Conservation (phyloP, 2,797 vertebrate genomes). For the Pteropus rufus region DNA sequence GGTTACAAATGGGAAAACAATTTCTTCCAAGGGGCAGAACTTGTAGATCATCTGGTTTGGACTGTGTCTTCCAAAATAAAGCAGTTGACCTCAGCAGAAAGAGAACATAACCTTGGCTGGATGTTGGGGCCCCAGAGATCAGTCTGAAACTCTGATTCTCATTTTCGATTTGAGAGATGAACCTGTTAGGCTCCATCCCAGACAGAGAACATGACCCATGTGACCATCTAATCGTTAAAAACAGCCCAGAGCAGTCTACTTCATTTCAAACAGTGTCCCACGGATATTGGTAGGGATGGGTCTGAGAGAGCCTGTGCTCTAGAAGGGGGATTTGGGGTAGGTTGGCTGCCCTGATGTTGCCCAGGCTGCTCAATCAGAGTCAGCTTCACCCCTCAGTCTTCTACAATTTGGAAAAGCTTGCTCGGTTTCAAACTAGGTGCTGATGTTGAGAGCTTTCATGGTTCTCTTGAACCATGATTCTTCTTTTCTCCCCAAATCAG, state of each 20-base stretch:
- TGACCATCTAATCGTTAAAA: background rate
- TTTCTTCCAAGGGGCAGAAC: background rate
- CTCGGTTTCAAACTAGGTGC: background rate
- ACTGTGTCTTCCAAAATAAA: background rate
- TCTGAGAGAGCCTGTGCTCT: background rate
- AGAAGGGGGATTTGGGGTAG: background rate
- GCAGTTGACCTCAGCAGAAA: background rate
- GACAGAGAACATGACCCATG: background rate
- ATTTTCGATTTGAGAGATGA: background rate
- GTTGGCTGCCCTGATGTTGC: background rate
- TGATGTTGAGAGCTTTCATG: background rate
- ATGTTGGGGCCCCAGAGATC: background rate
- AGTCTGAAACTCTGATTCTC: background rate
- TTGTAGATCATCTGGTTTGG: background rate
- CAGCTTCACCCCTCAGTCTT: background rate
- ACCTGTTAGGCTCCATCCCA: background rate
- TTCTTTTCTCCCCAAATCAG: background rate
- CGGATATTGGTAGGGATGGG: background rate
- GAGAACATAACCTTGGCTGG: background rate
- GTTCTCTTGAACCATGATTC: background rate
- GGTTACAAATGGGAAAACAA: background rate
- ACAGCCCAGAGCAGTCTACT: accelerated
- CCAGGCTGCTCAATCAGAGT: background rate
- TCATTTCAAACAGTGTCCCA: background rate
- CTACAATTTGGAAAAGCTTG: background rate